Percentiles rank a stretch among this genome's conserved stretches.
phyloP scores from a whole-genome alignment of 2,113 vertebrate species.

The Coptodon rendalli region DNA sequence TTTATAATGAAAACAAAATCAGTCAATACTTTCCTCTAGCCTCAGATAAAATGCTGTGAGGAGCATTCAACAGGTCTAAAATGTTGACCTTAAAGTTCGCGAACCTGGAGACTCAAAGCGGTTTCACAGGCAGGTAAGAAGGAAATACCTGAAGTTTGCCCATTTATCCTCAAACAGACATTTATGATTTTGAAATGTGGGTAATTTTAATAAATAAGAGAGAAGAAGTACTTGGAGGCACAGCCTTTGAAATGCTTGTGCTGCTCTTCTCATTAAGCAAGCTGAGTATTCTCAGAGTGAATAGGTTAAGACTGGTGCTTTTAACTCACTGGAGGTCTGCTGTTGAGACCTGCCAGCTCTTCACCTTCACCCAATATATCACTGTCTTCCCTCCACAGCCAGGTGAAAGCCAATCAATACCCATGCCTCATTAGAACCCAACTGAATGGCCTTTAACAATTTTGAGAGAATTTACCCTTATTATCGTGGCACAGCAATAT shows the following conservation, averaged over 20 bases:
- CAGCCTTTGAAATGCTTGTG: neutral
- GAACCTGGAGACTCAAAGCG: neutral
- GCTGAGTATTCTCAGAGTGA: neutral
- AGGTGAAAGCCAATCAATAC: conserved; percentile 30
- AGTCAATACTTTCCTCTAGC: neutral
- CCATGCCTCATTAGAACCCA: neutral
- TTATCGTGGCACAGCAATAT: neutral
- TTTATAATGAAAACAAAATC: neutral
- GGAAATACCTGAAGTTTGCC: neutral
- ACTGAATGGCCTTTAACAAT: neutral
- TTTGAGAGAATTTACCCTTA: neutral
- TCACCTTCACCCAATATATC: conserved; percentile 35
- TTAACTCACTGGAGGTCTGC: conserved; percentile 8
- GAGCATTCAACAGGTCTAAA: neutral
- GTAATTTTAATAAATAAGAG: neutral
- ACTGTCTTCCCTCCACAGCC: conserved; percentile 14
- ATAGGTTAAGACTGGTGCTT: neutral
- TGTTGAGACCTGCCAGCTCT: conserved; percentile 22
- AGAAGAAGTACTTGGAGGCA: neutral
- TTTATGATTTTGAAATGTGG: neutral
- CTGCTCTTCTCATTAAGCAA: neutral
- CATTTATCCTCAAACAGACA: neutral
- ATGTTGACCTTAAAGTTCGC: neutral
- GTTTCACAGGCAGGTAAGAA: neutral
- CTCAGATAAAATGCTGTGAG: neutral